Evolutionary conservation across 2,888 invertebrate species (phyloP).

Genomic region (Lomographa bimaculata): DNA sequence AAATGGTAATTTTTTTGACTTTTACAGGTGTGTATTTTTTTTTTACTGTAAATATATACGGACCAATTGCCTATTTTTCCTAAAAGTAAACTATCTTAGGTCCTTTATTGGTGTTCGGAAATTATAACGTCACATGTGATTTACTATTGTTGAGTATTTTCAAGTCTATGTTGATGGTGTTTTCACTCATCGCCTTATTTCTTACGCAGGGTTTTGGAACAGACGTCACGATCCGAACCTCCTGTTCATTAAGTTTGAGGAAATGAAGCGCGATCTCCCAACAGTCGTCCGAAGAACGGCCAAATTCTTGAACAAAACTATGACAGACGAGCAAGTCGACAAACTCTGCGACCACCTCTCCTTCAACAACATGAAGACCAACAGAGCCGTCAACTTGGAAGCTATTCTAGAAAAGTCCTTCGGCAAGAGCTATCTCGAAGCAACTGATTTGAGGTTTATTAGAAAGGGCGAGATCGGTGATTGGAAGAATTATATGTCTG

Average conservation of each 20-base stretch:
- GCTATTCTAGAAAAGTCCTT: slow-evolving; percentile 83
- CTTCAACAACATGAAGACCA: slow-evolving; percentile 92
- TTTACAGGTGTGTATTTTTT: no score
- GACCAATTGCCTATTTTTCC: no score
- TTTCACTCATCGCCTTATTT: no score
- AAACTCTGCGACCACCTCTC: slow-evolving; percentile 89
- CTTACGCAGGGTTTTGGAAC: slow-evolving; percentile 85
- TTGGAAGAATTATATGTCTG: slow-evolving; percentile 90
- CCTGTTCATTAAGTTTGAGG: slow-evolving; percentile 91
- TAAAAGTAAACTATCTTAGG: no score
- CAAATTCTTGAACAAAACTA: slow-evolving; percentile 86
- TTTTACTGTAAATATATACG: no score
- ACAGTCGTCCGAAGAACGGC: slow-evolving; percentile 88
- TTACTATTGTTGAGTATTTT: no score
- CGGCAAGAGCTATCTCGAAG: slow-evolving; percentile 69
- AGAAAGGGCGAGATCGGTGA: slow-evolving; percentile 92
- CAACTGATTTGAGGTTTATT: slow-evolving; percentile 85
- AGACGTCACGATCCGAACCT: slow-evolving; percentile 87
- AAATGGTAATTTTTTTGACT: no score
- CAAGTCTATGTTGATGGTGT: no score
- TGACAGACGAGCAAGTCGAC: slow-evolving; percentile 86
- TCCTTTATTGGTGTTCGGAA: no score
- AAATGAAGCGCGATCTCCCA: slow-evolving; percentile 89
- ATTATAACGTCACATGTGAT: no score
- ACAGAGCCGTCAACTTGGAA: slow-evolving; percentile 90